Percentiles rank a stretch among this genome's conserved stretches.
Evolutionary conservation across 2,797 vertebrate genomes (phyloP).

Genomic region (Neomorphus geoffroyi): DNA sequence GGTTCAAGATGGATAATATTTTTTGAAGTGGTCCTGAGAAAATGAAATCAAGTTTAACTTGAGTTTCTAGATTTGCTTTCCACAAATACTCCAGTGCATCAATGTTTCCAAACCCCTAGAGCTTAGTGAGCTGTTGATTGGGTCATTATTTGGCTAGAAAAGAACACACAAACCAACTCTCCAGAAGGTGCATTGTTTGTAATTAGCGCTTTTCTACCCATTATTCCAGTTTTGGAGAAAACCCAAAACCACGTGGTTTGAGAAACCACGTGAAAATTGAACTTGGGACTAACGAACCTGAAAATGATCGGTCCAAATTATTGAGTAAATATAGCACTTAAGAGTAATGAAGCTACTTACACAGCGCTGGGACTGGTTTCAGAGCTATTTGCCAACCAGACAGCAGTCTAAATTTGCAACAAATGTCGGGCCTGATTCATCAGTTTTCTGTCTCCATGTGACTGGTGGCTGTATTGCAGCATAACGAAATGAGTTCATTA

Average conservation of each 20-base stretch:
- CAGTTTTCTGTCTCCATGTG: neutral
- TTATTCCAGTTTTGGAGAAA: neutral
- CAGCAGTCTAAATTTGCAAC: conserved; percentile 23
- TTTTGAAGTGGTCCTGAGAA: neutral
- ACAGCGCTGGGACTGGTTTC: neutral
- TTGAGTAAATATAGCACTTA: conserved; percentile 51
- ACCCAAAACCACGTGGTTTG: neutral
- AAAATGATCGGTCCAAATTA: conserved; percentile 39
- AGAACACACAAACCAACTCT: neutral
- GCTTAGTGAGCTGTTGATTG: neutral
- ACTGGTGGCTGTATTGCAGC: neutral
- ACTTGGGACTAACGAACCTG: conserved; percentile 20
- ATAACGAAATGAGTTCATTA: conserved; percentile 2
- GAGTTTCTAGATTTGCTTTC: neutral
- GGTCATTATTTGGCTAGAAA: neutral
- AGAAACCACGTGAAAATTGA: neutral
- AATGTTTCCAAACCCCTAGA: neutral
- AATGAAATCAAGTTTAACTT: neutral
- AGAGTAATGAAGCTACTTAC: conserved; percentile 45
- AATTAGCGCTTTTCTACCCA: neutral
- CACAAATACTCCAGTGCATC: neutral
- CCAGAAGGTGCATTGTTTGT: neutral
- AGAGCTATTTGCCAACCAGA: conserved; percentile 45
- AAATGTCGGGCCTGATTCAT: conserved; percentile 34
- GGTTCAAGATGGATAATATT: neutral